Conservation (phyloP, 2,113 vertebrate genomes). For the Puffinus mauretanicus region DNA sequence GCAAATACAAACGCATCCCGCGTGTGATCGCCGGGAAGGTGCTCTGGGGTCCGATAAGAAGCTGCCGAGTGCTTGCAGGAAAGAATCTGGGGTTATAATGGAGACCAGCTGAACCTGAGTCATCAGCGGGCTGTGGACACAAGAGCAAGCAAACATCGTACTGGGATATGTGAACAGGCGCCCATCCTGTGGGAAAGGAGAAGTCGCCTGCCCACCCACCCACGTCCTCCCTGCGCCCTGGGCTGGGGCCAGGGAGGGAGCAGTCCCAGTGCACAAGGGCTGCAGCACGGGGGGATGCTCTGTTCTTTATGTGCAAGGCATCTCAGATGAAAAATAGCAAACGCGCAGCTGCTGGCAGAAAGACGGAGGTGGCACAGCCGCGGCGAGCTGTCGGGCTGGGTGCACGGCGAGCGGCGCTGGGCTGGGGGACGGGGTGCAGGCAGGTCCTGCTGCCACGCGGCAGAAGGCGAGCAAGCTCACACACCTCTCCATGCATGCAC, state of each 20-base stretch:
- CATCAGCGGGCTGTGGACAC: not conserved
- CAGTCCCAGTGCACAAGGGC: not conserved
- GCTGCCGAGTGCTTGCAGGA: not conserved
- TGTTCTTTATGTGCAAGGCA: accelerated
- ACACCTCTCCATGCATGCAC: not conserved
- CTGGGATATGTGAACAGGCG: accelerated
- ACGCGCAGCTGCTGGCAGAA: not conserved
- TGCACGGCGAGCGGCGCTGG: not conserved
- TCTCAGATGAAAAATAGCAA: too few species aligned
- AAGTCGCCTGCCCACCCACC: not conserved
- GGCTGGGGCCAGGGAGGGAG: not conserved
- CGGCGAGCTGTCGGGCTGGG: not conserved
- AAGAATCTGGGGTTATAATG: not conserved
- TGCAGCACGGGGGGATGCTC: not conserved
- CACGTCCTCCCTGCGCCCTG: not conserved
- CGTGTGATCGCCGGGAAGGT: too few species aligned
- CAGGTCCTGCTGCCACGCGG: not conserved
- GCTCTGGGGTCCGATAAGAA: not conserved
- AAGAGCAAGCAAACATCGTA: not conserved
- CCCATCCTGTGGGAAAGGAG: not conserved
- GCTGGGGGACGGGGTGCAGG: not conserved
- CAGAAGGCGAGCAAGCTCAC: not conserved
- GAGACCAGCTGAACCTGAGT: not conserved
- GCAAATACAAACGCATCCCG: not conserved
- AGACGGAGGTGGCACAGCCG: not conserved